Conservation (phyloP, 2,113 vertebrate genomes). For the Chiloscyllium plagiosum region DNA sequence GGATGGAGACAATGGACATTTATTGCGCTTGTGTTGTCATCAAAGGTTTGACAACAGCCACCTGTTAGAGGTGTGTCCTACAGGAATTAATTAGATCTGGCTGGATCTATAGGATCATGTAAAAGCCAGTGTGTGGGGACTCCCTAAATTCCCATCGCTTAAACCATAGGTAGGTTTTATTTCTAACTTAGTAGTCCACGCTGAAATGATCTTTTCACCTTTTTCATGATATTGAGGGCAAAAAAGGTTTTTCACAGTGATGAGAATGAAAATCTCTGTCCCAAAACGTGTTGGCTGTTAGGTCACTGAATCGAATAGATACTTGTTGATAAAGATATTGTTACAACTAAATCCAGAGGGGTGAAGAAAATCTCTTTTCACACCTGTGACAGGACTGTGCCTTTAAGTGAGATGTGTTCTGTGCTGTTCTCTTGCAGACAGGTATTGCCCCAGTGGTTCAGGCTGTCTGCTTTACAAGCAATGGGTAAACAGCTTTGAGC, state of each 20-base stretch:
- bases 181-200: background rate
- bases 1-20: background rate
- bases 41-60: background rate
- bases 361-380: too few species aligned
- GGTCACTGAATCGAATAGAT: background rate
- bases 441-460: too few species aligned
- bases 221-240: background rate
- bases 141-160: background rate
- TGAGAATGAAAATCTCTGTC: too few species aligned
- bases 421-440: too few species aligned
- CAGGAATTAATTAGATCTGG: background rate
- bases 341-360: too few species aligned
- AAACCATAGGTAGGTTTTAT: background rate
- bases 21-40: background rate
- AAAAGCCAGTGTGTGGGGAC: background rate
- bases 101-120: background rate
- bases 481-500: too few species aligned
- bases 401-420: too few species aligned
- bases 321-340: background rate
- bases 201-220: background rate
- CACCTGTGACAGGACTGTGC: too few species aligned
- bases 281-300: background rate
- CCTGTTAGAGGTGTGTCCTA: background rate
- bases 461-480: too few species aligned
- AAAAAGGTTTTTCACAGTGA: too few species aligned